Conservation (phyloP, 2,113 vertebrate species). For the Tympanuchus pallidicinctus region DNA sequence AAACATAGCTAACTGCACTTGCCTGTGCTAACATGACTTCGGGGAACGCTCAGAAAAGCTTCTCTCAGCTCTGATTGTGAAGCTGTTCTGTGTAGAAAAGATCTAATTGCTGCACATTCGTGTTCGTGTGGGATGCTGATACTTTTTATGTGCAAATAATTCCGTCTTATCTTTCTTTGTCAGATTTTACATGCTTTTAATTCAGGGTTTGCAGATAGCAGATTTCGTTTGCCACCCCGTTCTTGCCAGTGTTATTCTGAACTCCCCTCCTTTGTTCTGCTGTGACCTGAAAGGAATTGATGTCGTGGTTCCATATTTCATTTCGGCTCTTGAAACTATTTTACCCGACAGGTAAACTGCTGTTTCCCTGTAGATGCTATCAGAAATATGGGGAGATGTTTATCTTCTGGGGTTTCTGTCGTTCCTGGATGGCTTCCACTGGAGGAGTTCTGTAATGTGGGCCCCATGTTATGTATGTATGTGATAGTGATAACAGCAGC, state of each 20-base stretch:
- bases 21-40: neutral
- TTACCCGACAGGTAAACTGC: constrained; percentile 92
- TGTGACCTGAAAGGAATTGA: constrained; percentile 96
- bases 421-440: neutral
- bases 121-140: constrained; percentile 1
- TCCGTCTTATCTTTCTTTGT: constrained; percentile 78
- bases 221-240: constrained; percentile 94
- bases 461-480: neutral
- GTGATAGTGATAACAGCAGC: neutral
- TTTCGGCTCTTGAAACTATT: constrained; percentile 95
- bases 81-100: neutral
- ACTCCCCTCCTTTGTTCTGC: constrained; percentile 95
- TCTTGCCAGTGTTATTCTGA: constrained; percentile 94
- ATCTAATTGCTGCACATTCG: neutral
- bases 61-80: neutral
- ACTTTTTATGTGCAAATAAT: constrained; percentile 57
- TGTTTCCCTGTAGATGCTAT: neutral
- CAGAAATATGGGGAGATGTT: neutral
- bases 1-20: neutral
- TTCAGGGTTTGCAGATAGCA: constrained; percentile 97
- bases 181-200: constrained; percentile 98
- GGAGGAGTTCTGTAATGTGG: neutral
- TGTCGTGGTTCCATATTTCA: constrained; percentile 96
- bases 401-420: neutral
- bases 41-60: fast-evolving